phyloP scores from a whole-genome alignment of 2,888 invertebrate species.

The Athalia cordata region DNA sequence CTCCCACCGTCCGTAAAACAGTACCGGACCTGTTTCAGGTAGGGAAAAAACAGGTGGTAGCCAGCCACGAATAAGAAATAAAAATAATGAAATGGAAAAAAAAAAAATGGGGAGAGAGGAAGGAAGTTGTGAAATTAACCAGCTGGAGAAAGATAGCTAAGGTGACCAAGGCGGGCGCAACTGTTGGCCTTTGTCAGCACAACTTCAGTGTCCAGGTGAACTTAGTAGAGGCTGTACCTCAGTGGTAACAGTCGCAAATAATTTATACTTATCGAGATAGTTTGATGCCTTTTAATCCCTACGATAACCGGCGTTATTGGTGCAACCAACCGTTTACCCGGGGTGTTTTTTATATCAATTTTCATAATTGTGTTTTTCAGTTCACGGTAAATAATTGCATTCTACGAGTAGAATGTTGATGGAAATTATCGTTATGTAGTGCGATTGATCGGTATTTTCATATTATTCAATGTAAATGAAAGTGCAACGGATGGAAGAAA shows the following conservation, averaged over 20 bases:
- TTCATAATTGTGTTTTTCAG: no score
- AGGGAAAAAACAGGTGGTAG: slow-evolving; percentile 20
- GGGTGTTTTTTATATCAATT: no score
- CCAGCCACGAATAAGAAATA: not conserved
- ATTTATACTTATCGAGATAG: no score
- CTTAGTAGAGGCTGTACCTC: not conserved
- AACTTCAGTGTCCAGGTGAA: slow-evolving; percentile 47
- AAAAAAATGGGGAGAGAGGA: slow-evolving; percentile 49
- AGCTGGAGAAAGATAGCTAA: slow-evolving; percentile 40
- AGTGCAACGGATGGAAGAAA: no score
- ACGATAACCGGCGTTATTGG: no score
- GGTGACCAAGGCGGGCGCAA: slow-evolving; percentile 29
- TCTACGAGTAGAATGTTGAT: no score
- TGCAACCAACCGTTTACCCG: no score
- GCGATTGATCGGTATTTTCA: no score
- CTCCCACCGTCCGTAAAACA: not conserved
- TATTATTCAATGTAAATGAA: no score
- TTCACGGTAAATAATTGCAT: no score
- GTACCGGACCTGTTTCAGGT: not conserved
- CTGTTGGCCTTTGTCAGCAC: slow-evolving; percentile 47
- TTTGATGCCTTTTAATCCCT: no score
- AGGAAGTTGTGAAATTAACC: slow-evolving; percentile 55
- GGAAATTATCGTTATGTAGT: no score
- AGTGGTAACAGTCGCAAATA: not conserved
- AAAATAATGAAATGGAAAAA: not conserved